Percentiles rank a stretch among this genome's conserved stretches.
Conservation (phyloP, 2,797 vertebrate genomes). For the Parauchenoglanis ngamensis region DNA sequence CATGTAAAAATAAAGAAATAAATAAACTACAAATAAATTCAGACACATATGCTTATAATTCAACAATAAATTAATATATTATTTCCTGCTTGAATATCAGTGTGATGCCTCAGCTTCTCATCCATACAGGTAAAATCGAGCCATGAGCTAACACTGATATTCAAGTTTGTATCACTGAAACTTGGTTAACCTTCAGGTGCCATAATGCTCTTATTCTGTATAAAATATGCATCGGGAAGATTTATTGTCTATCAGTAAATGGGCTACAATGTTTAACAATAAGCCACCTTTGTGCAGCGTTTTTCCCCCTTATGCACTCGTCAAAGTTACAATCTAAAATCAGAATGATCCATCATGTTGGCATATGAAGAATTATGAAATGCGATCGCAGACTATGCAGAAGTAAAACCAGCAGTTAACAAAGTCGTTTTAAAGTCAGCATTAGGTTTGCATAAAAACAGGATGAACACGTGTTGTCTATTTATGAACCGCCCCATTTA, state of each 20-base stretch:
- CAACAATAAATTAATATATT: no score
- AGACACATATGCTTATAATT: background rate
- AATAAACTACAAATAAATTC: background rate
- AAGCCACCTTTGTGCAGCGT: slow-evolving; percentile 61
- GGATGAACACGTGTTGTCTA: slow-evolving; percentile 35
- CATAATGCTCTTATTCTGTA: slow-evolving; percentile 69
- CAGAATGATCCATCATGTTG: slow-evolving; percentile 79
- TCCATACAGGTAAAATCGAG: background rate
- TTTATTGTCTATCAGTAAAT: slow-evolving; percentile 79
- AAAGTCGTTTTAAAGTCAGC: slow-evolving; percentile 75
- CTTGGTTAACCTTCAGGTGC: slow-evolving; percentile 78
- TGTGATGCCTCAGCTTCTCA: background rate
- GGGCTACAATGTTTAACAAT: slow-evolving; percentile 73
- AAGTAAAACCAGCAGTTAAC: slow-evolving; percentile 69
- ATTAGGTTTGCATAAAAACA: slow-evolving; percentile 58
- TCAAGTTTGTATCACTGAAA: slow-evolving; percentile 62
- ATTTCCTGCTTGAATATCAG: background rate
- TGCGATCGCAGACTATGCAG: slow-evolving; percentile 68
- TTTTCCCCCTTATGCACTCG: slow-evolving; percentile 68
- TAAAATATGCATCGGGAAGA: slow-evolving; percentile 78
- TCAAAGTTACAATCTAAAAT: slow-evolving; percentile 80
- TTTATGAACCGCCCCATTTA: slow-evolving; percentile 57
- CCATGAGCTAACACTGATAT: slow-evolving; percentile 10
- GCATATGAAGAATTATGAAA: slow-evolving; percentile 77
- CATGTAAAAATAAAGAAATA: background rate